These are phyloP conservation scores for Pristionchus maxplancki DNA, from an alignment of 2,888 invertebrate species.

Conservation along the genomic window DNA sequence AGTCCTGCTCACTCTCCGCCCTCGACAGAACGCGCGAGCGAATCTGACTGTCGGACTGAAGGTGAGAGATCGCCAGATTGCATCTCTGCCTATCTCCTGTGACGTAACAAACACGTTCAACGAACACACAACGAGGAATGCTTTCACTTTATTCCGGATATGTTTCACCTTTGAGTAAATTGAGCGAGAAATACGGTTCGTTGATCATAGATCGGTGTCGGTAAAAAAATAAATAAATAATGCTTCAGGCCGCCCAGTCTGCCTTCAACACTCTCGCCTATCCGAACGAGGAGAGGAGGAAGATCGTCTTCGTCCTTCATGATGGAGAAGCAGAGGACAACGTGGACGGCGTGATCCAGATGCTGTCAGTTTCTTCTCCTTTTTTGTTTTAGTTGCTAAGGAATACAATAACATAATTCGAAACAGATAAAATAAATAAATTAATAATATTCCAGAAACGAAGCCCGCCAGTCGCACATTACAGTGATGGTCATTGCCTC, in stretches of 20 bases:
- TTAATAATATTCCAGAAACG: conserved; percentile 38
- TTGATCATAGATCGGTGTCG: no score
- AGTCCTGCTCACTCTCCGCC: conserved; percentile 45
- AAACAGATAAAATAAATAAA: no score
- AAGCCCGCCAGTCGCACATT: conserved; percentile 1
- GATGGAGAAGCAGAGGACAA: conserved; percentile 63
- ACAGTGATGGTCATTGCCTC: conserved; percentile 36
- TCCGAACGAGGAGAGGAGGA: conserved; percentile 21
- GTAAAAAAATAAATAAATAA: not conserved
- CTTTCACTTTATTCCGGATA: not conserved
- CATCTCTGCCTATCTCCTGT: no score
- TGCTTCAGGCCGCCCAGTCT: conserved; percentile 16
- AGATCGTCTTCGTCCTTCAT: conserved; percentile 62
- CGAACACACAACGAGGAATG: no score
- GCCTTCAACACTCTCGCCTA: conserved; percentile 14
- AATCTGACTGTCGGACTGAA: conserved; percentile 28
- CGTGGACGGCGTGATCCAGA: conserved; percentile 62
- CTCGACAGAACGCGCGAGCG: conserved; percentile 3
- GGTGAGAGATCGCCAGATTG: not conserved
- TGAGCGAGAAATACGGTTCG: no score
- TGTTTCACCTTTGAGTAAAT: no score
- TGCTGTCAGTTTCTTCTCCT: conserved; percentile 55
- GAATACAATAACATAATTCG: no score
- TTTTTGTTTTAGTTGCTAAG: no score
- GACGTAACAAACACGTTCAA: no score